phyloP scores from a whole-genome alignment of 2,113 vertebrate species.

The Mesitornis unicolor region DNA sequence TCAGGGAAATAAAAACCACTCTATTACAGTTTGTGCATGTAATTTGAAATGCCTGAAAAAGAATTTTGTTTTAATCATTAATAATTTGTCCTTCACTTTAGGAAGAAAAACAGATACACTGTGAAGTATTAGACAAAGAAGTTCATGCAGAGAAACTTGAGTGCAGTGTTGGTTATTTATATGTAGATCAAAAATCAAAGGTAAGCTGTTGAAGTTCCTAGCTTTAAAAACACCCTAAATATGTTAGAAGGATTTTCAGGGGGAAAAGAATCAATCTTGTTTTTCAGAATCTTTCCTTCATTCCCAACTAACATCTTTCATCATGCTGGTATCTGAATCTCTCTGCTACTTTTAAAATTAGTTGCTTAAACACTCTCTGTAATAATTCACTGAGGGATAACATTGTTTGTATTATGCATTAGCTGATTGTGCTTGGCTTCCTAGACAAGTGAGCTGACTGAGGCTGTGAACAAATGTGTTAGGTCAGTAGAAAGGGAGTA shows the following conservation, averaged over 20 bases:
- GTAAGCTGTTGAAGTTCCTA: slow-evolving; percentile 63
- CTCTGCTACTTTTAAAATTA: neutral
- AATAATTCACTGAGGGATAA: neutral
- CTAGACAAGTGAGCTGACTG: neutral
- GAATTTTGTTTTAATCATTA: neutral
- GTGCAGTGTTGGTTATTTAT: slow-evolving; percentile 83
- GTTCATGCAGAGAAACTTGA: slow-evolving; percentile 72
- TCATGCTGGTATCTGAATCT: neutral
- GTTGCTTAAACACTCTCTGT: neutral
- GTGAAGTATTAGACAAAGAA: slow-evolving; percentile 80
- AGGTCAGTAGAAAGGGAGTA: neutral
- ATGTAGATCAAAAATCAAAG: slow-evolving; percentile 81
- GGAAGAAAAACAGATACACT: slow-evolving; percentile 85
- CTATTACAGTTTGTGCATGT: neutral
- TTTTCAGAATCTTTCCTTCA: neutral
- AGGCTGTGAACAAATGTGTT: neutral
- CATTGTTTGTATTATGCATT: neutral
- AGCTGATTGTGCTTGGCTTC: neutral
- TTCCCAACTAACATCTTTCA: neutral
- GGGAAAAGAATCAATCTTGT: accelerated
- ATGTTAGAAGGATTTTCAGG: neutral
- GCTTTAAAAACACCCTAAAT: neutral
- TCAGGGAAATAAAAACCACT: neutral
- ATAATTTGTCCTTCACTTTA: slow-evolving; percentile 56
- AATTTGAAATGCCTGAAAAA: neutral